Evolutionary conservation across 2,113 vertebrate genomes (phyloP).

Genomic region (Ploceus nigricollis): DNA sequence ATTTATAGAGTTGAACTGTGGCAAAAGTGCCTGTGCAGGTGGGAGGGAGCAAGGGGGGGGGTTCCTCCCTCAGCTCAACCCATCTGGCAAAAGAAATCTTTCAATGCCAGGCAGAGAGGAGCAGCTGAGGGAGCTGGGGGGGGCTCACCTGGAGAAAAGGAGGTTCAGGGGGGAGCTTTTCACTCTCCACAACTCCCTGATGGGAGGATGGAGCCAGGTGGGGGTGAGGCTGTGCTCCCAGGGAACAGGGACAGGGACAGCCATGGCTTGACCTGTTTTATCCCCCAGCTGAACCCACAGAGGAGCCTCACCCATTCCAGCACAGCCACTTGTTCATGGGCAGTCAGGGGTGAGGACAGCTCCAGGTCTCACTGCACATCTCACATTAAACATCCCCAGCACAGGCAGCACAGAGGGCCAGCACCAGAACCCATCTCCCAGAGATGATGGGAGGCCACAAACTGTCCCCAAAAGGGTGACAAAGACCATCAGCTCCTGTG

Average conservation of each 20-base stretch:
- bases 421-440: accelerated
- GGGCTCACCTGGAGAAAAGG: neutral
- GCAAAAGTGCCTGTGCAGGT: neutral
- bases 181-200: accelerated
- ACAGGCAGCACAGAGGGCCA: neutral
- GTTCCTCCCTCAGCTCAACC: neutral
- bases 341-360: neutral
- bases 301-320: neutral
- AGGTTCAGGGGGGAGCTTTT: neutral
- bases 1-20: neutral
- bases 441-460: accelerated
- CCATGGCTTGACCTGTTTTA: accelerated
- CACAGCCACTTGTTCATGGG: accelerated
- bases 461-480: neutral
- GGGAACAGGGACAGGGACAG: neutral
- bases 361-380: neutral
- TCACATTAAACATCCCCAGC: neutral
- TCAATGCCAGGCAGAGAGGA: accelerated
- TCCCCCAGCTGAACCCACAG: neutral
- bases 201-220: too few species aligned
- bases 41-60: neutral
- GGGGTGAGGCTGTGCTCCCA: neutral
- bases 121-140: neutral
- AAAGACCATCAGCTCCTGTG: neutral
- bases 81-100: neutral